Evolutionary conservation across 1,140 invertebrate species (phyloP).

Genomic region (Trigoniulus corallinus): DNA sequence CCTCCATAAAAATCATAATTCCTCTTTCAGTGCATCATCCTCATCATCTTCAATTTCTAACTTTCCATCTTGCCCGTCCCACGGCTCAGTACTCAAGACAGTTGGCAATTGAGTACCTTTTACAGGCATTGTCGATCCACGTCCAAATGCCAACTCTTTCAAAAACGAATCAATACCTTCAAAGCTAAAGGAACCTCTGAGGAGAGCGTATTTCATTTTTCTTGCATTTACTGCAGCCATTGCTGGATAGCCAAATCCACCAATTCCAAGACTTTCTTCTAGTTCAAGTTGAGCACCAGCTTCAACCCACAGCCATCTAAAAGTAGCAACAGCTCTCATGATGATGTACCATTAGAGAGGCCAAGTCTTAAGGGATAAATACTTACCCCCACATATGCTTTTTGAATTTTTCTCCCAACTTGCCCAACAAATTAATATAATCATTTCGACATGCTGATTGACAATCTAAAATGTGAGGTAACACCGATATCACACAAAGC

Average conservation of each 20-base stretch:
- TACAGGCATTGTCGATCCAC: slow-evolving; percentile 78
- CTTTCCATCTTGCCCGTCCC: slow-evolving; percentile 95
- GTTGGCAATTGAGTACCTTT: slow-evolving; percentile 67
- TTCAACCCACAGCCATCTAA: slow-evolving; percentile 87
- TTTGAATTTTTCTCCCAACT: slow-evolving; percentile 82
- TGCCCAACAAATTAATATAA: slow-evolving; percentile 58
- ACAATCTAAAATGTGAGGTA: slow-evolving; percentile 96
- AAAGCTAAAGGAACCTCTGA: slow-evolving; percentile 85
- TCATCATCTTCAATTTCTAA: slow-evolving; percentile 80
- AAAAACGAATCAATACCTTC: slow-evolving; percentile 91
- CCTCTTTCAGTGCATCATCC: slow-evolving; percentile 64
- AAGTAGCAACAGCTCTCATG: background rate
- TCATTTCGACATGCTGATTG: slow-evolving; percentile 82
- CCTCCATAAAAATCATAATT: too few species aligned
- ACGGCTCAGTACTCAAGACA: slow-evolving; percentile 52
- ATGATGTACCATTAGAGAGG: background rate
- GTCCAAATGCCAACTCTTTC: slow-evolving; percentile 81
- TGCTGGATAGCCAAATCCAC: slow-evolving; percentile 80
- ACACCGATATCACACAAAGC: slow-evolving; percentile 79
- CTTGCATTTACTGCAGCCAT: slow-evolving; percentile 91
- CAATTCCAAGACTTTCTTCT: slow-evolving; percentile 82
- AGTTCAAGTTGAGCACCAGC: slow-evolving; percentile 64
- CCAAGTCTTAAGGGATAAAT: background rate
- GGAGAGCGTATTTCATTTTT: slow-evolving; percentile 89
- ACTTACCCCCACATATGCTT: slow-evolving; percentile 87